Percentiles rank a stretch among this genome's conserved stretches.
Conservation (phyloP, 2,797 vertebrate species). For the Thamnophis elegans region DNA sequence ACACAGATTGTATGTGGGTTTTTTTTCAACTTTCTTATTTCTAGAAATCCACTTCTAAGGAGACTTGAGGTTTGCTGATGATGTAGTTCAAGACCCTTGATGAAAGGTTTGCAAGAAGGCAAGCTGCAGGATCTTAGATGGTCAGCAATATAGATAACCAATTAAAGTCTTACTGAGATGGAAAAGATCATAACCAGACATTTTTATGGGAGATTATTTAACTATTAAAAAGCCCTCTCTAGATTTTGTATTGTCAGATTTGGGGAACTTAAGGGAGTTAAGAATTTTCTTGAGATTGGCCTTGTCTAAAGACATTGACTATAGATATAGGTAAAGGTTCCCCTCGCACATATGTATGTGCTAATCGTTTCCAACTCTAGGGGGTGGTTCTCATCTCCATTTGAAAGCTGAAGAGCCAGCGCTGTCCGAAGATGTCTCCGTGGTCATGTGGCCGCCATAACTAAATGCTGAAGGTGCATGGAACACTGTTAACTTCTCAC, state of each 20-base stretch:
- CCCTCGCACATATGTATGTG: too few relatives aligned
- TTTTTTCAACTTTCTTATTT: background rate
- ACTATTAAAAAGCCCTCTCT: background rate
- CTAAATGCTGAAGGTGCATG: too few relatives aligned
- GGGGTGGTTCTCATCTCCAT: too few relatives aligned
- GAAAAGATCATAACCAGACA: background rate
- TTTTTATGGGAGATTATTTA: background rate
- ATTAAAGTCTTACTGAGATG: background rate
- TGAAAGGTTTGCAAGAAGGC: background rate
- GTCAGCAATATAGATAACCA: background rate
- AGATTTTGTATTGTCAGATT: background rate
- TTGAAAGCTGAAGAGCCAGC: too few relatives aligned
- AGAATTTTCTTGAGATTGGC: background rate
- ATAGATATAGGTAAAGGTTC: background rate
- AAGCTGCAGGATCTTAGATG: background rate
- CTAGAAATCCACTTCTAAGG: background rate
- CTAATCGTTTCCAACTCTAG: too few relatives aligned
- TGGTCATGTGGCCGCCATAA: too few relatives aligned
- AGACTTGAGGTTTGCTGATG: background rate
- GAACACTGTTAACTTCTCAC: too few relatives aligned
- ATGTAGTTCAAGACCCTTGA: background rate
- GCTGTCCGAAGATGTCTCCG: too few relatives aligned
- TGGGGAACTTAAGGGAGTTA: background rate
- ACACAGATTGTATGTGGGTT: background rate
- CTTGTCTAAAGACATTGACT: background rate